Base-by-base conservation (phyloP, 2,888 invertebrate genomes). In the Coelinius sp. region DNA sequence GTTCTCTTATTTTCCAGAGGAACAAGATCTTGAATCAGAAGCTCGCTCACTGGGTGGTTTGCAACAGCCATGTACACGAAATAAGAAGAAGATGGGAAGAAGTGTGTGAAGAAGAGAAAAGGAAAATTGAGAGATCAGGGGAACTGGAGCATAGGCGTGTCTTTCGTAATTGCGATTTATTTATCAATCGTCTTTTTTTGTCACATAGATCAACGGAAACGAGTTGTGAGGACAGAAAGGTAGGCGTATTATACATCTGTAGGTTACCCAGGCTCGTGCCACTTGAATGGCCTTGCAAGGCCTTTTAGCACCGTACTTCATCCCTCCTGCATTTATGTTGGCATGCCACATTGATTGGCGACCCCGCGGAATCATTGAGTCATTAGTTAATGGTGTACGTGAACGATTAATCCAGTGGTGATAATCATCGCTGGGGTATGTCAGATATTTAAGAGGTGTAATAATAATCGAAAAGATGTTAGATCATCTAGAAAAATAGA, bases 141-240 rank as follows among this genome's bases (percentile, higher is more conserved):
- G 74, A 82, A 82, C 74, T 82, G 75, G 82, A 79, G 73, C 78
- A 79, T 72, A 76, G 78, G 78, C 78, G 80, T 79, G 78, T 75
- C 77, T 66, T 52, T 74, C 38, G 27, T 31, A 38, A 68, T 62
- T 67, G 38, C 20, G 44, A 70, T 62, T 73, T 44, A 62, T 64
- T 25, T 25, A 53, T 52, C 65, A 62, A 49, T 20, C 38, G 31
- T 56, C 5, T 66, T 65, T 22, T 64, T 17, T 27, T 49, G 49
- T 44, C 17, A 20, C 35, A 68, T 62, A 69, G 68, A 73, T 59
- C 70, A 68, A 73, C 63, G 70, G 73, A 70, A 70, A 64, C 71
- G 46, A 27, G 56, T 49, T 49, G 71, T 68, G 66, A 38, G 67
- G 62, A 69, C 44, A 66, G 73, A 77, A 75, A 35, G 17, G 73